These are phyloP conservation scores for Lamellibrachia satsuma DNA, from an alignment of 2,888 invertebrate genomes.

Conservation along the genomic window DNA sequence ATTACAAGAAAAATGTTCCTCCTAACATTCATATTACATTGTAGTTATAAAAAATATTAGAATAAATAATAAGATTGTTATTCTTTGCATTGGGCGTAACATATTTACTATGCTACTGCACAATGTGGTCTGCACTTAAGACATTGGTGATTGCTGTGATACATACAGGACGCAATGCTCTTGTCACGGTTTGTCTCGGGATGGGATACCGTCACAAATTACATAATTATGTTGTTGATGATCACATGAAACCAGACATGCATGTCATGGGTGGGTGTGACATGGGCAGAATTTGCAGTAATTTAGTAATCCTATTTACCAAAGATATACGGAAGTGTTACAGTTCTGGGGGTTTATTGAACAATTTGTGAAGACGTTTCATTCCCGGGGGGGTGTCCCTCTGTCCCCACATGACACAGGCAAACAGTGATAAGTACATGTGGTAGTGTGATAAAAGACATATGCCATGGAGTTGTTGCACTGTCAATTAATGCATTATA, in stretches of 20 bases:
- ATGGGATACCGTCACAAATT: not conserved
- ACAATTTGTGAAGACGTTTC: not conserved
- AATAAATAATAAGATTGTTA: not conserved
- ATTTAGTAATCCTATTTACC: too few relatives aligned
- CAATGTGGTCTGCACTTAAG: not conserved
- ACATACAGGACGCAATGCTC: not conserved
- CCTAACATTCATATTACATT: not conserved
- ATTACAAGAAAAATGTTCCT: not conserved
- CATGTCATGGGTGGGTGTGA: not conserved
- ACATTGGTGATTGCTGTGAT: not conserved
- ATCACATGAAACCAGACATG: not conserved
- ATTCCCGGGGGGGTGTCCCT: not conserved
- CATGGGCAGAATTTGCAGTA: not conserved
- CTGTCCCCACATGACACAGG: not conserved
- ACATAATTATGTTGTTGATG: not conserved
- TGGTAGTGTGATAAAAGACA: not conserved
- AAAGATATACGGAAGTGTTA: not conserved
- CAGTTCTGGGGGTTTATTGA: not conserved
- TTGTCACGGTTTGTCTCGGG: not conserved
- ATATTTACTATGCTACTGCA: not conserved
- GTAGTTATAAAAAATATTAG: not conserved
- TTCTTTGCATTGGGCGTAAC: not conserved
- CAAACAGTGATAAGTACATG: not conserved
- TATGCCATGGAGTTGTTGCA: not conserved
- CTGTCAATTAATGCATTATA: not conserved